Evolutionary conservation across 64 coral and sea anemone genomes (phyloP), one percentile per base, ranked within the genome.

Genomic region (Dendronephthya gigantea): DNA sequence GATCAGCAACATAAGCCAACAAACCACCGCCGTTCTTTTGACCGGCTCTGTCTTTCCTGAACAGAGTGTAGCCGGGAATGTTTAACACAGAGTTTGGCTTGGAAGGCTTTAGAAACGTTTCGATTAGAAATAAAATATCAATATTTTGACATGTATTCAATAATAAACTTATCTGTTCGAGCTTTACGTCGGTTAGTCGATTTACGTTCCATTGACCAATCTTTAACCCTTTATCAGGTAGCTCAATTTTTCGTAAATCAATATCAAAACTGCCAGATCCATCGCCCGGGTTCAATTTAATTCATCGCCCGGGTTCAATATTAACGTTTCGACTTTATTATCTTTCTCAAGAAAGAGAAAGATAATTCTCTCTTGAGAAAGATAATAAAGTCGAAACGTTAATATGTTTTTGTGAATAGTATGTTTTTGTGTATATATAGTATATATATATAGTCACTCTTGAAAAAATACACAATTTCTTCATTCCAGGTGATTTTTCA

Each of bases 101-200:
- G 27, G 22, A 66, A 38, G 84, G 84, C 59, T 86, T 86, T 35
- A 86, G 59, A 33, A 86, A 86, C 10, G 84, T 86, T 43, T 86
- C 50, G 12, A 38, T 19, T 34, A 86, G 22, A 36, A 86, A 86
- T 39, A 86, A 41, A 14, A 86, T 68, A 68, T 86, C 84, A 23
- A 86, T 23, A 39, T 37, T 34, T 23, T 28, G 23, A 17, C 23
- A 27, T 12, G 27, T 76, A 48, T 27, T 45, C 12, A 43, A 23
- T 76, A 87, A 49, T 9, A 87, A 45, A 41, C 34, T 83, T 10
- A 83, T 83, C 40, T 87, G 85, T 87, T 87, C 86, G 70, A 68
- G 31, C 68, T 87, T 87, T 4, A 68, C 6, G 49, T 48, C 37
- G 4, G 66, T 87, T 40, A 87, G 68, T 48, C 29, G 70, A 33